Base-by-base conservation (phyloP, 2,797 vertebrate genomes). In the Acanthurus lineatus region DNA sequence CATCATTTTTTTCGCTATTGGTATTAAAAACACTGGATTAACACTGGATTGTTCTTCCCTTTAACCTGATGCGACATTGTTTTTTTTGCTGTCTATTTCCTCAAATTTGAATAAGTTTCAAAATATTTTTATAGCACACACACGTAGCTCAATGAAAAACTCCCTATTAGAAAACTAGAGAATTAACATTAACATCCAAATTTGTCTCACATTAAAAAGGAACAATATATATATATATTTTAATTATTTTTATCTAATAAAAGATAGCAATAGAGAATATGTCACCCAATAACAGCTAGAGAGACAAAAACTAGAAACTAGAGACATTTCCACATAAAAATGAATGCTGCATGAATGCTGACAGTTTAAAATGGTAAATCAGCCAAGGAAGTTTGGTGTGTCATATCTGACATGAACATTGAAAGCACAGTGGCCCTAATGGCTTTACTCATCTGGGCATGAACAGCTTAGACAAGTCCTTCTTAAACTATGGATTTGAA, bases 401-500 rank as follows among this genome's bases (percentile, higher is more conserved):
- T 17, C 42, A 48, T 40, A 66, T 63, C 59, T 59, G 66, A 67
- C 47, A 35, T 72, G 42, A 52, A 62, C 25, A 47, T 17, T 48
- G 71, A 74, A 76, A 63, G 35, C 22, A 70, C 47, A 40, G 9
- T 48, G 44, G 57, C 16, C 9, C 40, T 51, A 16, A 74, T 49
- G 62, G 51, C 71, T 69, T 52, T 48, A 67, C 40, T 60, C n/a
- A 1, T 47, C 58, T 25, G 28, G 47, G 22, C 22, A 35, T 64
- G 42, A 75, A 68, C 40, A 45, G 64, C 58, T 77, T 32, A 48
- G 44, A 32, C n/a, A 42, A 67, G 38, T 19, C 17, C 42, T 22
- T 32, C 28, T 47, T 76, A 11, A 70, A 45, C 16, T 74, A 70
- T 53, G 62, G 47, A 75, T 76, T 76, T 82, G 61, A 19, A 9